Percentiles rank a stretch among this genome's conserved stretches.
Conservation (phyloP, 2,797 vertebrate genomes). For the Tiaroga cobitis region DNA sequence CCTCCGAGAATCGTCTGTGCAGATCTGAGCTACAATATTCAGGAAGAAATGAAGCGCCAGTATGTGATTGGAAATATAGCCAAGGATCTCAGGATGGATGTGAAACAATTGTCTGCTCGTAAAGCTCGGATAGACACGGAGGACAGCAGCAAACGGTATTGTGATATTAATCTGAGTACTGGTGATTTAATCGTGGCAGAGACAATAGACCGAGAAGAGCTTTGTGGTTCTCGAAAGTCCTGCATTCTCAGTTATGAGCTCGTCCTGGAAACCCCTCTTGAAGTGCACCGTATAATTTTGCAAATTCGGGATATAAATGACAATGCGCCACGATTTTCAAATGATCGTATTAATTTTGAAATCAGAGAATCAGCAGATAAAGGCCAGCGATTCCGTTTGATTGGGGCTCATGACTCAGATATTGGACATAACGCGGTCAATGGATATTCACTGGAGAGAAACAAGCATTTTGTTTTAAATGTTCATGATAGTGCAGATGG, state of each 20-base stretch:
- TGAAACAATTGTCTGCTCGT: constrained; percentile 46
- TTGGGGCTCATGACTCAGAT: constrained; percentile 70
- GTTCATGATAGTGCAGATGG: constrained; percentile 58
- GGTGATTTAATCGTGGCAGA: constrained; percentile 60
- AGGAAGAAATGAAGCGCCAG: constrained; percentile 71
- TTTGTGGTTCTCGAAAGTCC: constrained; percentile 31
- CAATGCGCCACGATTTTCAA: constrained; percentile 66
- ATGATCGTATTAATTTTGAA: constrained; percentile 64
- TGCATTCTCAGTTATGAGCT: constrained; percentile 54
- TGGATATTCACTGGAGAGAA: constrained; percentile 64
- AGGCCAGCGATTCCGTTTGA: constrained; percentile 67
- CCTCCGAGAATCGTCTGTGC: background rate
- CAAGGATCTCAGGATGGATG: constrained; percentile 69
- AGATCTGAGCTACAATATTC: constrained; percentile 70
- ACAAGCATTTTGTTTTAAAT: constrained; percentile 64
- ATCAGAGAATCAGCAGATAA: constrained; percentile 63
- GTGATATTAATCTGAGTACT: constrained; percentile 57
- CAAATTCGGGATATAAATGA: constrained; percentile 63
- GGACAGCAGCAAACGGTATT: constrained; percentile 46
- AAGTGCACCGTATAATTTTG: constrained; percentile 46
- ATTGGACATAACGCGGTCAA: constrained; percentile 62
- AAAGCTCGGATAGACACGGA: constrained; percentile 63
- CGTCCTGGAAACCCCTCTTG: constrained; percentile 56
- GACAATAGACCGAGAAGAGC: constrained; percentile 56
- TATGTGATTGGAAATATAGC: constrained; percentile 65